Evolutionary conservation across 2,113 vertebrate species (phyloP).

Genomic region (Eclectus roratus): DNA sequence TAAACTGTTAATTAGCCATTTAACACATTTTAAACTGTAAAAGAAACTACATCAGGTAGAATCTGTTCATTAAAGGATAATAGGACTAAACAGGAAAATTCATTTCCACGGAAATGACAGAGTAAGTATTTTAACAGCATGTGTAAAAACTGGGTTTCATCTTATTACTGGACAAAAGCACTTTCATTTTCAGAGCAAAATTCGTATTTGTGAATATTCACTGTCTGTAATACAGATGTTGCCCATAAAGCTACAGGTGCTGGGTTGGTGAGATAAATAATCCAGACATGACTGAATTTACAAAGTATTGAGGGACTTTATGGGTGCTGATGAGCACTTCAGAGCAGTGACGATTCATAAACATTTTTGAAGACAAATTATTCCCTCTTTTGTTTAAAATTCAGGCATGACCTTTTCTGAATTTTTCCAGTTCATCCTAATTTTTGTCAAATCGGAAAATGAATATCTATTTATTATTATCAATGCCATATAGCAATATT

Average conservation of each 20-base stretch:
- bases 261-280: not conserved
- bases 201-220: not conserved
- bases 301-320: not conserved
- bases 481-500: not conserved
- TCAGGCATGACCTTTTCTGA: not conserved
- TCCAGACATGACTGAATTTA: not conserved
- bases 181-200: not conserved
- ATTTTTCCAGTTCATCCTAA: not conserved
- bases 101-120: conserved; percentile 4
- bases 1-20: not conserved
- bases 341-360: not conserved
- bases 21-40: conserved; percentile 16
- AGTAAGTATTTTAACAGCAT: not conserved
- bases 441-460: not conserved
- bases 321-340: not conserved
- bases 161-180: conserved; percentile 1
- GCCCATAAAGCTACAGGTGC: not conserved
- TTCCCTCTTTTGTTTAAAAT: not conserved
- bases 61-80: not conserved
- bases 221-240: not conserved
- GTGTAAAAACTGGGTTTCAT: not conserved
- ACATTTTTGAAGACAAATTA: not conserved
- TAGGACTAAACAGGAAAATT: not conserved
- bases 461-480: not conserved
- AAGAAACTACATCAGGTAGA: not conserved